These are phyloP conservation scores for Dasypus novemcinctus DNA, from an alignment of 2,113 vertebrate genomes.

Conservation along the genomic window DNA sequence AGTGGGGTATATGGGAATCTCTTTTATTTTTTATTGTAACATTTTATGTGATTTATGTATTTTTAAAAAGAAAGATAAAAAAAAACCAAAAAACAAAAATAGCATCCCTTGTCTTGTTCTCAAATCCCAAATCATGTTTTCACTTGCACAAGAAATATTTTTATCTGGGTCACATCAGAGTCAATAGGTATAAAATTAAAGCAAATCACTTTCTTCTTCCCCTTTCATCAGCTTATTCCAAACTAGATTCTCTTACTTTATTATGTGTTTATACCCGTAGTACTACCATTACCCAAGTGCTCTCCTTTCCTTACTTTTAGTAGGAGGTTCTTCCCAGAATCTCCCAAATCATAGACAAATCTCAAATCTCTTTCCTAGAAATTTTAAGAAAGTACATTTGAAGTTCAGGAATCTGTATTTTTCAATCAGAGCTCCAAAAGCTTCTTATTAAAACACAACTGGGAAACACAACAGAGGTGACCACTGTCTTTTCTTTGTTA, in stretches of 20 bases:
- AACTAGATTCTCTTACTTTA: too few species aligned
- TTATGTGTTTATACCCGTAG: too few species aligned
- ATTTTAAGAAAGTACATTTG: neutral
- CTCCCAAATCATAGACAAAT: neutral
- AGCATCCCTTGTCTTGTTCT: fast-evolving
- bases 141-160: fast-evolving
- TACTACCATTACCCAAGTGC: fast-evolving
- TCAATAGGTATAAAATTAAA: too few species aligned
- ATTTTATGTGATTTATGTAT: too few species aligned
- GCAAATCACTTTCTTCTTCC: neutral
- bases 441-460: neutral
- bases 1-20: too few species aligned
- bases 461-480: too few species aligned
- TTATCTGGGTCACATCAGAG: neutral
- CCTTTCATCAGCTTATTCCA: neutral
- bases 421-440: neutral
- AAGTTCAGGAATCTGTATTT: neutral
- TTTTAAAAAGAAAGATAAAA: too few species aligned
- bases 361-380: neutral
- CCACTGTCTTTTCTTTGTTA: neutral
- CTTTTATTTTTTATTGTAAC: too few species aligned
- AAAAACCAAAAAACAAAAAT: too few species aligned
- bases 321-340: neutral
- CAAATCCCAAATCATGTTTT: neutral
- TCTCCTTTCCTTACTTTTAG: neutral